Percentiles rank a stretch among this genome's conserved stretches.
Evolutionary conservation across 2,113 vertebrate genomes (phyloP).

Genomic region (Embiotoca jacksoni): DNA sequence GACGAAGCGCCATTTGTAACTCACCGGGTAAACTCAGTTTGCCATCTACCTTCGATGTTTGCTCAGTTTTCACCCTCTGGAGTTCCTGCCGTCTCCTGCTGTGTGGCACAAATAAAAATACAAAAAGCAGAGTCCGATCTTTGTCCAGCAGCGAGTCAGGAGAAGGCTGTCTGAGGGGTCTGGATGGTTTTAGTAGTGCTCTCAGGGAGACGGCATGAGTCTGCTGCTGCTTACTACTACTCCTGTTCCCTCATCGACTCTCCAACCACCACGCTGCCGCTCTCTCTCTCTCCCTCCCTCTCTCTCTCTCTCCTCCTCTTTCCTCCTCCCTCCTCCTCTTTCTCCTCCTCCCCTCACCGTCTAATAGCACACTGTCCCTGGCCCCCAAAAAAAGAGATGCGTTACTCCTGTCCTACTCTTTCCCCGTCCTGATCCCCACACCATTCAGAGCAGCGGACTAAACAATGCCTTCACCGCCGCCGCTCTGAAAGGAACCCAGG

Average conservation of each 20-base stretch:
- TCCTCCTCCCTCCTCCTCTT: conserved; percentile 35
- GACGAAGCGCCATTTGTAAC: conserved; percentile 55
- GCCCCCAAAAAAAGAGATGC: conserved; percentile 45
- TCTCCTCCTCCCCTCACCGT: conserved; percentile 40
- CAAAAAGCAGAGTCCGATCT: conserved; percentile 34
- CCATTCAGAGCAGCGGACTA: conserved; percentile 76
- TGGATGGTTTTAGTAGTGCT: conserved; percentile 44
- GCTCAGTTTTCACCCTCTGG: conserved; percentile 35
- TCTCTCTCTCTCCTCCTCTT: conserved; percentile 37
- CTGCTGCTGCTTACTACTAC: conserved; percentile 60
- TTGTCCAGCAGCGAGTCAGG: conserved; percentile 35
- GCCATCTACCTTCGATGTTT: conserved; percentile 77
- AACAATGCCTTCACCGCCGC: conserved; percentile 83
- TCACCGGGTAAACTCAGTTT: conserved; percentile 76
- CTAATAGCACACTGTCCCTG: conserved; percentile 58
- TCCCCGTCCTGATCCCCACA: conserved; percentile 73
- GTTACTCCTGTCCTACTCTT: conserved; percentile 62
- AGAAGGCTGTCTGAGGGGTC: conserved; percentile 10
- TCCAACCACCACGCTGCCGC: conserved; percentile 65
- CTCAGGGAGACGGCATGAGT: conserved; percentile 47
- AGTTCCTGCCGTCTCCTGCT: conserved; percentile 33
- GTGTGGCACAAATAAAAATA: background rate
- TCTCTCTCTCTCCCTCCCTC: conserved; percentile 41
- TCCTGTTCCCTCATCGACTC: conserved; percentile 64
- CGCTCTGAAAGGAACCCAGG: conserved; percentile 87